phyloP scores from a whole-genome alignment of 2,888 invertebrate species.

The Microchrysa polita region DNA sequence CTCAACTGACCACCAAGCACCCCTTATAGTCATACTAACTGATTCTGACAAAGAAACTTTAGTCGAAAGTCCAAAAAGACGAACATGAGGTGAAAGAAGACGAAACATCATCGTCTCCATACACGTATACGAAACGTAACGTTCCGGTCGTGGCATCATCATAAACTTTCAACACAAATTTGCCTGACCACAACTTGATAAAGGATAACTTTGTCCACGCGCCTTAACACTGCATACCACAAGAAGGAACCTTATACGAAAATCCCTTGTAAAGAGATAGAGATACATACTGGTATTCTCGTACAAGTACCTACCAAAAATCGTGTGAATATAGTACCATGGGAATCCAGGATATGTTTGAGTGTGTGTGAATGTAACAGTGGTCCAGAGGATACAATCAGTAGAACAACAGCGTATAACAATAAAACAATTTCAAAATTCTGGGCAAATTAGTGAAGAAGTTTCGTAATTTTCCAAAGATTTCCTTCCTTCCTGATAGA shows the following conservation, averaged over 20 bases:
- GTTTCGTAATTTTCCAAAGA: conserved; percentile 36
- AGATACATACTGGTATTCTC: no score
- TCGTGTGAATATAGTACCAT: no score
- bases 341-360: not conserved
- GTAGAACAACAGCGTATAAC: not conserved
- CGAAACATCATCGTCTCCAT: no score
- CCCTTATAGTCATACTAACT: not conserved
- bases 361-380: not conserved
- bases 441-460: conserved; percentile 28
- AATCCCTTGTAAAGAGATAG: not conserved
- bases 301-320: no score
- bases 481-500: not conserved
- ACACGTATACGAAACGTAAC: not conserved
- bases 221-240: conserved; percentile 8
- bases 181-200: conserved; percentile 37
- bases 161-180: conserved; percentile 37
- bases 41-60: not conserved
- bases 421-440: conserved; percentile 13
- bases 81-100: not conserved
- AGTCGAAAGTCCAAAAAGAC: not conserved
- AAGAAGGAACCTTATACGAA: not conserved
- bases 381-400: not conserved
- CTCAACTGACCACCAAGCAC: conserved; percentile 20
- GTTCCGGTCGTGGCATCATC: conserved; percentile 13
- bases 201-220: conserved; percentile 25